These are phyloP conservation scores for Harpalus rufipes DNA, from an alignment of 2,888 invertebrate genomes.

Conservation along the genomic window DNA sequence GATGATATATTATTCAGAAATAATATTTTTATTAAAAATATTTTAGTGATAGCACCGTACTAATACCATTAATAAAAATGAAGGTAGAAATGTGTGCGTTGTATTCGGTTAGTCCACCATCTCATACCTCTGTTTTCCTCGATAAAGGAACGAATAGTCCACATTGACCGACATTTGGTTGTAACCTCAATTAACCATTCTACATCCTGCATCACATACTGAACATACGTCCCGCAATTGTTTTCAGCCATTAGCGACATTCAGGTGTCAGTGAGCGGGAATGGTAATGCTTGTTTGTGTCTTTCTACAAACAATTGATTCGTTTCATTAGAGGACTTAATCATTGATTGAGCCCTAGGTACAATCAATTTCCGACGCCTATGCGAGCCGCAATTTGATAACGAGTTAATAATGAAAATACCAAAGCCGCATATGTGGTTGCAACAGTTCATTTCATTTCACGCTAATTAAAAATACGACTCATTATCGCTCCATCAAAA, in stretches of 20 bases:
- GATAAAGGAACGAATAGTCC: too few relatives aligned
- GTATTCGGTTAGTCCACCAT: too few relatives aligned
- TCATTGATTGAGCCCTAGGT: slow-evolving; percentile 27
- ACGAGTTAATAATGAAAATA: slow-evolving; percentile 55
- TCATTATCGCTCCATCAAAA: neutral
- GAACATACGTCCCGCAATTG: slow-evolving; percentile 30
- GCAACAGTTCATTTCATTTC: slow-evolving; percentile 13
- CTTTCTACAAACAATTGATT: slow-evolving; percentile 25
- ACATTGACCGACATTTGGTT: neutral
- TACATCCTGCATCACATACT: neutral
- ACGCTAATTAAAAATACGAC: slow-evolving; percentile 7
- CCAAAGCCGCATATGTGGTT: slow-evolving; percentile 37
- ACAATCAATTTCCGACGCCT: slow-evolving; percentile 46
- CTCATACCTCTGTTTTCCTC: too few relatives aligned
- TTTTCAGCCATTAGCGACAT: slow-evolving; percentile 39
- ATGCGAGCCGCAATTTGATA: slow-evolving; percentile 53
- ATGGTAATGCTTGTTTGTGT: neutral
- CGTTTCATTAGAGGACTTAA: slow-evolving; percentile 27
- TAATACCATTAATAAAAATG: too few relatives aligned
- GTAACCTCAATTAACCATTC: slow-evolving; percentile 1
- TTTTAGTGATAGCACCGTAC: too few relatives aligned
- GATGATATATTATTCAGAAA: too few relatives aligned
- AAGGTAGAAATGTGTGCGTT: too few relatives aligned
- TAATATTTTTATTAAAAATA: too few relatives aligned
- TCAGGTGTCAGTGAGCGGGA: slow-evolving; percentile 26